Base-by-base conservation (phyloP, 1,140 invertebrate species). In the Drosophila subpulchrella region DNA sequence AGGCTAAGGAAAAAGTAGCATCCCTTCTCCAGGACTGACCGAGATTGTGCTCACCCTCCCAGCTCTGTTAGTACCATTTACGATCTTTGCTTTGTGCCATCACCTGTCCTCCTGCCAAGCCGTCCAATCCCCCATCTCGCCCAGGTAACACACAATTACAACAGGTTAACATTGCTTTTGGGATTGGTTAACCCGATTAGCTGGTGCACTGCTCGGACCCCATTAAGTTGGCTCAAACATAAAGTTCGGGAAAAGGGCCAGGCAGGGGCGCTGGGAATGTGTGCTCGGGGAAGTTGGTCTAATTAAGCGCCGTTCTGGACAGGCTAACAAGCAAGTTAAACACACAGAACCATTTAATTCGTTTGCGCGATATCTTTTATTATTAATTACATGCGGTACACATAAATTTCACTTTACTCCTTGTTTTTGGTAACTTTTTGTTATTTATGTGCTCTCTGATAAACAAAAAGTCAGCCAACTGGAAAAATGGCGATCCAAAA, bases 301-400 rank as follows among this genome's bases (percentile, higher is more conserved):
- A 86, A 85, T 85, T 81, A 81, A 24, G 55, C 62, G 34, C 46
- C 46, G 73, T 83, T 66, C 47, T 38, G 56, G 41, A 42, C 65
- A 59, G 55, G 78, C 73, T 56, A 70, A 77, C 59, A 65, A 47
- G 62, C 66, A 48, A 71, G 65, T 58, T 72, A 71, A 57, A 42
- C 68, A 71, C 70, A 72, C 70, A 72, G 44, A 73, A 30, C 68
- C 68, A 77, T 77, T 77, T 70, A 65, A 58, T 85, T 83, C 59
- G 75, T 63, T 72, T 53, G 53, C 47, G 38, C 27, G 48, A 76
- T 78, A 88, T 71, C 55, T 65, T 82, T 72, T 67, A 86, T 81
- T 82, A 86, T 86, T 85, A 75, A 86, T 85, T 78, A 71, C 54
- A 72, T 53, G 55, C 74, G 61, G 55, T 57, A 61, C 47, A 51